phyloP scores from a whole-genome alignment of 2,797 vertebrate genomes.

The Hylomyscus alleni region DNA sequence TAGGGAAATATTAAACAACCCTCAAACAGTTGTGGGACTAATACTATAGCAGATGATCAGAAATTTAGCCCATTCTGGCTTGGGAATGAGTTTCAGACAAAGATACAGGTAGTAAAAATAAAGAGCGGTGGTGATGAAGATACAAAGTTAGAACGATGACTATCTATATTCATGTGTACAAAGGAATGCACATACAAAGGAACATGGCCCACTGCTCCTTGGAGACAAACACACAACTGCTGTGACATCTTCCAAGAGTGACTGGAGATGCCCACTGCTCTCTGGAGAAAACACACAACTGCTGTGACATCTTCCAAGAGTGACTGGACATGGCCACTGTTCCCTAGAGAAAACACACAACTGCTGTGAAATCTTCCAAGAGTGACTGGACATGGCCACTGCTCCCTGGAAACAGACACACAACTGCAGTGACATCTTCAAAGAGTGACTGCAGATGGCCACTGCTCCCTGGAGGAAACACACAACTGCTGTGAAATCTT shows the following conservation, averaged over 20 bases:
- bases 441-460: not conserved
- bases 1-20: not conserved
- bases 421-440: not conserved
- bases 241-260: not conserved
- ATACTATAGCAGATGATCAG: not conserved
- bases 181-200: not conserved
- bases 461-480: not conserved
- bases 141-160: not conserved
- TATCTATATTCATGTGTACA: not conserved
- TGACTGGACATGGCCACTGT: not conserved
- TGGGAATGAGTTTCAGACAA: not conserved
- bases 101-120: not conserved
- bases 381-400: not conserved
- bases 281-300: not conserved
- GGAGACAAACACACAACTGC: not conserved
- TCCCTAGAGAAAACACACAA: not conserved
- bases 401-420: not conserved
- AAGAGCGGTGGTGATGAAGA: not conserved
- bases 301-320: not conserved
- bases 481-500: not conserved
- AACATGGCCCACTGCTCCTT: not conserved
- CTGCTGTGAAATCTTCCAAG: not conserved
- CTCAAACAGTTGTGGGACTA: not conserved
- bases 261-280: not conserved
- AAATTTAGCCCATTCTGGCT: not conserved